Conservation (phyloP, 92 coral and sea anemone genomes). For the Porites cylindrica region DNA sequence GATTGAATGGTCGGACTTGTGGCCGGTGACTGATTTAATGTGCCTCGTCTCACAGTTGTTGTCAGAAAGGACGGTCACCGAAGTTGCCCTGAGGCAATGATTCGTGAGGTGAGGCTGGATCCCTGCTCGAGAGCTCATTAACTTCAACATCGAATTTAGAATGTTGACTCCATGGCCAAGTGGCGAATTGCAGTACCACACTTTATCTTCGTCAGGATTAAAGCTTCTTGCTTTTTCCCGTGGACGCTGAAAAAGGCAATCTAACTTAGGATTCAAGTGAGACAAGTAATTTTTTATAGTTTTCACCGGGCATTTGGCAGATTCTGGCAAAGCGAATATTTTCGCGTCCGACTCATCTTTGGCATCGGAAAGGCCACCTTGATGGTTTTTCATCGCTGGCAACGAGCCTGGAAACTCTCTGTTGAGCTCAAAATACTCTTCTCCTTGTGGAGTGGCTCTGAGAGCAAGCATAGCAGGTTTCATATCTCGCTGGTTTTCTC, state of each 20-base stretch:
- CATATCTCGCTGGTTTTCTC: constrained; percentile 47
- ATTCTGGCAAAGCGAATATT: no score
- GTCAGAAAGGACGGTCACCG: constrained; percentile 1
- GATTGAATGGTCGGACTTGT: neutral
- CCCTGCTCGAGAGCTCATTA: constrained; percentile 16
- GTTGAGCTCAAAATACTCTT: constrained; percentile 52
- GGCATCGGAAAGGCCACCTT: no score
- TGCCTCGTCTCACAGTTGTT: neutral
- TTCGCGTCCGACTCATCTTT: no score
- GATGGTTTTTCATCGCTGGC: constrained; percentile 24
- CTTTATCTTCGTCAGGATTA: no score
- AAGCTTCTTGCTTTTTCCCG: no score
- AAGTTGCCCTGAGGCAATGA: constrained; percentile 15
- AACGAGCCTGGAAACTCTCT: constrained; percentile 35
- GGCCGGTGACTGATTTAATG: neutral
- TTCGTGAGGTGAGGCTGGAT: constrained; percentile 10
- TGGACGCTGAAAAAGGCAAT: no score
- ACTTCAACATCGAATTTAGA: neutral
- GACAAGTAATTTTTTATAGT: no score
- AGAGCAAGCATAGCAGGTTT: no score
- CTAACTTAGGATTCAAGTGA: no score
- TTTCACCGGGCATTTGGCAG: no score
- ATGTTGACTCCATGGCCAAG: neutral
- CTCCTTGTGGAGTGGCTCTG: constrained; percentile 44
- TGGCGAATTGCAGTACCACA: no score